Evolutionary conservation across 1,140 invertebrate species (phyloP).

Genomic region (Tetranychus cinnabarinus): DNA sequence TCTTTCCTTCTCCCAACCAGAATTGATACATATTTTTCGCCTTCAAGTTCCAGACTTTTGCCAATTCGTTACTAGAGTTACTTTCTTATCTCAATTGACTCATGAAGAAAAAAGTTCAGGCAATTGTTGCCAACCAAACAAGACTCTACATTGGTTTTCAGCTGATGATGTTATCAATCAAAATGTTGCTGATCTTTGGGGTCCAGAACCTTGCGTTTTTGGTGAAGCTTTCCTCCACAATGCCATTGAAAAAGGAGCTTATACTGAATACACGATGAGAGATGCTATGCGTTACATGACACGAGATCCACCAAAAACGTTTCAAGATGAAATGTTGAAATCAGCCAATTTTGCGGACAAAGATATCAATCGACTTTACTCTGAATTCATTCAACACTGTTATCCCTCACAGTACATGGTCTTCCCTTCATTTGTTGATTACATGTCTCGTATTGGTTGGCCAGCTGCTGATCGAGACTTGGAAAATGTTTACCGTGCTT

Average conservation of each 20-base stretch:
- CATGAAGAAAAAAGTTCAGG: neutral
- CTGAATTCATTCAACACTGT: conserved; percentile 10
- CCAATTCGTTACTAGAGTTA: conserved; percentile 7
- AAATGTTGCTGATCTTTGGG: conserved; percentile 1
- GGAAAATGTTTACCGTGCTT: neutral
- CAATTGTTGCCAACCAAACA: conserved; percentile 3
- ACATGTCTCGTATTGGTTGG: conserved; percentile 7
- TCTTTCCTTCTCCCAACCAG: neutral
- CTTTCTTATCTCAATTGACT: conserved; percentile 2
- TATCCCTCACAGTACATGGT: conserved; percentile 8
- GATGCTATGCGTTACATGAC: conserved; percentile 2
- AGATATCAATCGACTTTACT: conserved; percentile 7
- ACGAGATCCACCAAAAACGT: neutral
- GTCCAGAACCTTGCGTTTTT: conserved; percentile 4
- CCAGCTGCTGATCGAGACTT: neutral
- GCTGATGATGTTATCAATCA: neutral
- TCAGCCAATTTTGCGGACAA: conserved; percentile 6
- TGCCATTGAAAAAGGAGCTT: neutral
- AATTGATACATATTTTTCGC: conserved; percentile 8
- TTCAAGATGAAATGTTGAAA: conserved; percentile 7
- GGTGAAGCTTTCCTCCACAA: neutral
- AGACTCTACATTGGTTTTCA: neutral
- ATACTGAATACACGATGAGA: conserved; percentile 3
- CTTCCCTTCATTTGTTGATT: conserved; percentile 7
- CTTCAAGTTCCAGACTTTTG: conserved; percentile 6